Evolutionary conservation across 2,797 vertebrate species (phyloP), one percentile per base, ranked within the genome.

Genomic region (Spinus pinus): DNA sequence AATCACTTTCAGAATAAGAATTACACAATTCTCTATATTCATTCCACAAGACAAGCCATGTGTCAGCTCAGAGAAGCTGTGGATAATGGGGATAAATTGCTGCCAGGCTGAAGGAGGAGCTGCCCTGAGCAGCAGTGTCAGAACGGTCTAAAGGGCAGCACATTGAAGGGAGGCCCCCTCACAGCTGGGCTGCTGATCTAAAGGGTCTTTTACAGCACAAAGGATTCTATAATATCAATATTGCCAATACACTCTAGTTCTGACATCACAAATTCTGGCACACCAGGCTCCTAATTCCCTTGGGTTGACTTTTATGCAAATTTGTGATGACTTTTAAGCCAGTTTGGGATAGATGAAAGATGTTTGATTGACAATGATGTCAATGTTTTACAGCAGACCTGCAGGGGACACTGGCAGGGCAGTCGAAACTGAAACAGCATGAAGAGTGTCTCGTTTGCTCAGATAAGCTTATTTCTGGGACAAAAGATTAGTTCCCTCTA

Each of bases 401-500:
- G 46, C 22, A 64, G 47, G 49, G 65, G 35, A 82, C 53, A 83
- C 31, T 46, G 58, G 31, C 50, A 79, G 28, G 27, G 71, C 41
- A 74, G 64, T 0, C 28, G n/a, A 61, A 90, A 79, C 17, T 60
- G 69, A 47, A 91, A 74, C 35, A 60, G 79, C 53, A 58, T 9
- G 33, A 69, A 85, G 37, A 58, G 30, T 11, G 58, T 14, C 64
- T 75, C 39, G 0, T 51, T 86, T 69, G 77, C 41, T 74, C 72
- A 83, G 58, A 83, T 86, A 79, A 86, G 85, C 77, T 88, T 81
- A 84, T 90, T 93, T 88, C 77, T 72, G 21, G 54, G 51, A 91
- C 77, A 89, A 88, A 94, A 85, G 72, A 83, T 67, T 83, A 91
- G 33, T 81, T 84, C 41, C 28, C 58, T 61, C 62, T 96, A 86